Evolutionary conservation across 2,888 invertebrate genomes (phyloP).

Genomic region (Notodonta ziczac): DNA sequence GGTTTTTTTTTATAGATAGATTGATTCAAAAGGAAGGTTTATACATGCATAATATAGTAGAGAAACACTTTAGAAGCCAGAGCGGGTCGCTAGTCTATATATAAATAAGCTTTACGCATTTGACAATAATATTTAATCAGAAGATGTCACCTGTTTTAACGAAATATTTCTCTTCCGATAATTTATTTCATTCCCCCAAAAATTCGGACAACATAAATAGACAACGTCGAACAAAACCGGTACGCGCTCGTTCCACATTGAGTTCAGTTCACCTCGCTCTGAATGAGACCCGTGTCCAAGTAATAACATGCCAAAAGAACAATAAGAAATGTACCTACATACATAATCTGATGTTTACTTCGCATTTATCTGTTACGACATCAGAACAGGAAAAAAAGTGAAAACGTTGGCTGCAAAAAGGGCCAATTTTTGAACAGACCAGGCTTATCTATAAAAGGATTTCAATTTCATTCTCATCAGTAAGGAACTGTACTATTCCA

Average conservation of each 20-base stretch:
- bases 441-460: neutral
- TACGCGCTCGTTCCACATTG: neutral
- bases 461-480: no score
- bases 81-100: no score
- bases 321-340: neutral
- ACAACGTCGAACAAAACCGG: neutral
- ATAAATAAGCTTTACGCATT: no score
- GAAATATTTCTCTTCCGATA: neutral
- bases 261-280: constrained; percentile 4
- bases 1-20: no score
- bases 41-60: no score
- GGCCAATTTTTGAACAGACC: neutral
- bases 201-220: no score
- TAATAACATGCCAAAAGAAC: neutral
- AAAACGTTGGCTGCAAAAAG: neutral
- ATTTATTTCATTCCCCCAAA: neutral
- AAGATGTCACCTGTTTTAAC: neutral
- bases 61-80: no score
- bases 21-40: no score
- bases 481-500: no score
- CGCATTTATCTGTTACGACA: constrained; percentile 5
- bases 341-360: constrained; percentile 3
- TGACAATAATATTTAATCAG: no score
- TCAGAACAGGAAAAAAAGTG: neutral
- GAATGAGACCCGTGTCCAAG: constrained; percentile 1